These are phyloP conservation scores for Corapipo altera DNA, from an alignment of 2,113 vertebrate genomes.

Conservation along the genomic window DNA sequence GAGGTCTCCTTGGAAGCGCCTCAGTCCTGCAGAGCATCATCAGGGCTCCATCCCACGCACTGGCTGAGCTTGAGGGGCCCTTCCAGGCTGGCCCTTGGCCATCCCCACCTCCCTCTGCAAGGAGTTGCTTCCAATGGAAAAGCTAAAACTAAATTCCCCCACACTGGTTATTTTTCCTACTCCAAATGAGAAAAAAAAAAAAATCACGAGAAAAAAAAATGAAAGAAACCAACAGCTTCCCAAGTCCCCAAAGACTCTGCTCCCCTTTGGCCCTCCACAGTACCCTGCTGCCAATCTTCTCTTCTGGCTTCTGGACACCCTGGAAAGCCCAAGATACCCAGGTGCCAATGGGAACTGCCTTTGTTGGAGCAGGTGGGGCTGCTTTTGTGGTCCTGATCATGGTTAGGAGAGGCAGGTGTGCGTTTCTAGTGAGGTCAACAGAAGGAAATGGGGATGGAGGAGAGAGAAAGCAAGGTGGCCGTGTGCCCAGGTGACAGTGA, in stretches of 20 bases:
- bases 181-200: not conserved
- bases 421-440: not conserved
- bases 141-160: not conserved
- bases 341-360: fast-evolving
- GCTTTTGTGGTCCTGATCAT: not conserved
- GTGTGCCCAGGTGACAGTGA: not conserved
- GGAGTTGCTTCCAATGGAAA: not conserved
- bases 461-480: not conserved
- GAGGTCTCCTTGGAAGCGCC: not conserved
- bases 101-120: not conserved
- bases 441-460: not conserved
- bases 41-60: fast-evolving
- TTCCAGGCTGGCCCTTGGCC: not conserved
- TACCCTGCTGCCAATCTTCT: not conserved
- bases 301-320: not conserved
- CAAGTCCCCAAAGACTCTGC: fast-evolving
- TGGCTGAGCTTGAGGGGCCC: not conserved
- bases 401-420: not conserved
- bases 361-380: not conserved
- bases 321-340: not conserved
- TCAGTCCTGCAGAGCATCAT: not conserved
- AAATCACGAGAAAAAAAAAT: fast-evolving
- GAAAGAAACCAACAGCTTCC: not conserved
- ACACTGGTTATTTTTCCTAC: fast-evolving
- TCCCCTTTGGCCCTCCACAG: not conserved